A percentile compares a stretch with the other conserved stretches of the same genome.
These are phyloP conservation scores for Tetragonisca angustula DNA, from an alignment of 2,888 invertebrate species.

Conservation along the genomic window DNA sequence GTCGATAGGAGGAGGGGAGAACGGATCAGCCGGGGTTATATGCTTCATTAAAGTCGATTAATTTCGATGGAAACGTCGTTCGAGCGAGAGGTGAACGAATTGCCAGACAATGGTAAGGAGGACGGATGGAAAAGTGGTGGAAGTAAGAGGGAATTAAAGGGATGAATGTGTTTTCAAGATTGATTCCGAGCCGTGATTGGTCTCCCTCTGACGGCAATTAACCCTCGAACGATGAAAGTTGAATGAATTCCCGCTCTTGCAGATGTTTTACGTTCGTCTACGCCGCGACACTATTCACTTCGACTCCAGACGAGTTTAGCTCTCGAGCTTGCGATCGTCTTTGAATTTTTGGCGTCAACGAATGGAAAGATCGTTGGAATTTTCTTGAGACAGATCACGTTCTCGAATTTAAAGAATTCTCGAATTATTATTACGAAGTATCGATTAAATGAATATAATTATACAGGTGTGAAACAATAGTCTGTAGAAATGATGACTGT, in stretches of 20 bases:
- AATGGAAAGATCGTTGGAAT: background rate
- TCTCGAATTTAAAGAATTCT: background rate
- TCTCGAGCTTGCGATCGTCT: background rate
- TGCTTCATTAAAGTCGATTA: slow-evolving; percentile 54
- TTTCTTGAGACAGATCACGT: background rate
- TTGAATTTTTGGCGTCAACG: background rate
- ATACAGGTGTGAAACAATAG: too few relatives aligned
- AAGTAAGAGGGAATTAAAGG: background rate
- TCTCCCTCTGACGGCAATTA: background rate
- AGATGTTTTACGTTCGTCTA: background rate
- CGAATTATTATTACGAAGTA: too few relatives aligned
- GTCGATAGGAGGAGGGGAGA: background rate
- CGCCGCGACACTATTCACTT: too few relatives aligned
- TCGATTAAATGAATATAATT: too few relatives aligned
- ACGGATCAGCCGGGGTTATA: slow-evolving; percentile 46
- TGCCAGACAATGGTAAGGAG: slow-evolving; percentile 9
- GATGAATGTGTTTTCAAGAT: background rate
- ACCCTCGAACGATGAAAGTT: background rate
- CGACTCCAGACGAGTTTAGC: too few relatives aligned
- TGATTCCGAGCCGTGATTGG: background rate
- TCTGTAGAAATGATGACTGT: too few relatives aligned
- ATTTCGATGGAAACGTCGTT: slow-evolving; percentile 32
- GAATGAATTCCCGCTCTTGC: background rate
- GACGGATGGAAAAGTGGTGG: background rate
- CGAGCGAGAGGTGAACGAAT: slow-evolving; percentile 1